phyloP scores from a whole-genome alignment of 2,113 vertebrate genomes.

The Eubucco bourcierii region DNA sequence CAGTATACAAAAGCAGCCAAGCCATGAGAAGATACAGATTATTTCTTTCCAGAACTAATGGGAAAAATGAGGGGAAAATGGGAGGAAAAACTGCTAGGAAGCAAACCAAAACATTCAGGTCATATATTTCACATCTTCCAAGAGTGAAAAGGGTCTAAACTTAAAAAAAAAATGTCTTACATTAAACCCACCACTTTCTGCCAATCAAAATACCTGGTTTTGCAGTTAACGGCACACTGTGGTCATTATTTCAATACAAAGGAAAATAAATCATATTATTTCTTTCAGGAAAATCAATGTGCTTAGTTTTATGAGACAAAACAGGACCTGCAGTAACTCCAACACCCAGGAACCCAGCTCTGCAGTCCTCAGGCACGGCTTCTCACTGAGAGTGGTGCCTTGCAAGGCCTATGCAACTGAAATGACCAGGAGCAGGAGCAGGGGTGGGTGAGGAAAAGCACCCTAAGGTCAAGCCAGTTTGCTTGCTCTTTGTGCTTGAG shows the following conservation, averaged over 20 bases:
- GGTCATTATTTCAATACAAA: neutral
- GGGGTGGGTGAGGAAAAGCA: neutral
- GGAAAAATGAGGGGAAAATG: neutral
- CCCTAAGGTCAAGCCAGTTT: neutral
- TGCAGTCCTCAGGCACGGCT: neutral
- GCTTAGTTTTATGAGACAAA: neutral
- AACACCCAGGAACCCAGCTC: neutral
- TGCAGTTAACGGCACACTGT: neutral
- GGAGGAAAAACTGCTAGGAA: neutral
- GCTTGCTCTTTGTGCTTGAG: neutral
- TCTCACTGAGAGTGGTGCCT: neutral
- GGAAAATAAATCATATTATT: neutral
- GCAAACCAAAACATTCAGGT: neutral
- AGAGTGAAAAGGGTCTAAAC: neutral
- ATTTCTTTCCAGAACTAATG: neutral
- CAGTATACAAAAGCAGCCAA: neutral
- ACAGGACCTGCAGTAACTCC: neutral
- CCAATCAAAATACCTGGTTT: neutral
- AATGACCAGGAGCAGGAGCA: neutral
- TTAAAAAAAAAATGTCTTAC: neutral
- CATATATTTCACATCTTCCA: neutral
- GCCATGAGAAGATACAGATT: neutral
- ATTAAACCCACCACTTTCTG: neutral
- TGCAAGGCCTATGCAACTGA: rapidly evolving
- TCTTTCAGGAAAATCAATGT: neutral